These are phyloP conservation scores for Chloropsis cyanopogon DNA, from an alignment of 2,113 vertebrate genomes.

Conservation along the genomic window DNA sequence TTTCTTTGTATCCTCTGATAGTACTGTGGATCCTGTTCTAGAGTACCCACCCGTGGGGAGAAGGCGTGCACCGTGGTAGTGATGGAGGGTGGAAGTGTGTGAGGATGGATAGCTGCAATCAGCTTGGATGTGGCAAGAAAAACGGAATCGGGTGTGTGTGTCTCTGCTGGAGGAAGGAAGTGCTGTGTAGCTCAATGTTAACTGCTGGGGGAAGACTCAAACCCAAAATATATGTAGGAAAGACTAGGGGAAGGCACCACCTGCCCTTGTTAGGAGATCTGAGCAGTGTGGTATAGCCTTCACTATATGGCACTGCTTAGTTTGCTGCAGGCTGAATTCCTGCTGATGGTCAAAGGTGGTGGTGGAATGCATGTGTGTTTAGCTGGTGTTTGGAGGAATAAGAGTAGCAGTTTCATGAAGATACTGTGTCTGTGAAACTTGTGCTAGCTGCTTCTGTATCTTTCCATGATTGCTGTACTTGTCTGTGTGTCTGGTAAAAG, in stretches of 20 bases:
- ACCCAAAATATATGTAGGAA: background rate
- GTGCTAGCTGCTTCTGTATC: background rate
- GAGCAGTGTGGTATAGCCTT: background rate
- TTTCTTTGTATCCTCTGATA: background rate
- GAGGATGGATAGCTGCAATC: background rate
- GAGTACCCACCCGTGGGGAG: background rate
- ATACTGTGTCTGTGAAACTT: background rate
- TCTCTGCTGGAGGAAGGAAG: background rate
- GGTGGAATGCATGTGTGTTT: background rate
- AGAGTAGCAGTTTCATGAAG: background rate
- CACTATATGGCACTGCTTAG: background rate
- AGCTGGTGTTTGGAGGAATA: background rate
- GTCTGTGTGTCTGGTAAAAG: background rate
- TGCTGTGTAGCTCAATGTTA: background rate
- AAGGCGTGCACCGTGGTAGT: too few relatives aligned
- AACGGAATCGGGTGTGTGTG: accelerated
- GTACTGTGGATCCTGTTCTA: background rate
- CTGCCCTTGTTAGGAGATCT: background rate
- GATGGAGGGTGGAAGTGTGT: background rate
- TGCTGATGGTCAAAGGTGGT: background rate
- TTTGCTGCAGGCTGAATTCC: background rate
- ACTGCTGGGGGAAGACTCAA: background rate
- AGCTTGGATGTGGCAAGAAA: background rate
- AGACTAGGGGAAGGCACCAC: background rate
- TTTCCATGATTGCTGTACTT: background rate